phyloP scores from a whole-genome alignment of 2,797 vertebrate species.

The Dryobates pubescens region DNA sequence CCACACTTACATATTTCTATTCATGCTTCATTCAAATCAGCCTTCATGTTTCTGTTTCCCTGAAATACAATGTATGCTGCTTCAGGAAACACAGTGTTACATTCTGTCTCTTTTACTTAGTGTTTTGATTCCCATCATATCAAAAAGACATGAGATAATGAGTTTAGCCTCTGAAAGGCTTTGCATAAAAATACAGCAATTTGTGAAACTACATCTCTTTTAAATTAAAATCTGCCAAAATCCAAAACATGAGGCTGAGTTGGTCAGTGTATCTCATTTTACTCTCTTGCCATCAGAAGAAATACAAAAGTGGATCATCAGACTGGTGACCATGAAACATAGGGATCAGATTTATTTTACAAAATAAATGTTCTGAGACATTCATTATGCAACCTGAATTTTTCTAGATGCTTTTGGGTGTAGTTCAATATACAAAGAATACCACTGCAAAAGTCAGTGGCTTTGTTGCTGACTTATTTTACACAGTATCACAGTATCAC shows the following conservation, averaged over 20 bases:
- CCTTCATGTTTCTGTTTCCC: background rate
- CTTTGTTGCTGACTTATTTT: background rate
- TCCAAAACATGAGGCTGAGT: background rate
- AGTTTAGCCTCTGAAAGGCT: background rate
- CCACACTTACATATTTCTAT: background rate
- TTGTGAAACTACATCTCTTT: background rate
- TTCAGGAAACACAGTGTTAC: background rate
- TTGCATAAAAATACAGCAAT: background rate
- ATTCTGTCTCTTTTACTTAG: background rate
- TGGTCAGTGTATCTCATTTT: background rate
- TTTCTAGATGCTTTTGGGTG: background rate
- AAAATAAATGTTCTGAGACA: background rate
- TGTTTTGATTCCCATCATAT: background rate
- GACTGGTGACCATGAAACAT: background rate
- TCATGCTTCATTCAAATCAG: background rate
- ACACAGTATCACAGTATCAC: too few species aligned
- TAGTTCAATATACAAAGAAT: background rate
- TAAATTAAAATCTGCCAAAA: background rate
- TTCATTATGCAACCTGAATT: background rate
- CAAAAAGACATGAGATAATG: background rate
- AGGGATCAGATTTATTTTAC: background rate
- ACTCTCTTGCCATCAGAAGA: background rate
- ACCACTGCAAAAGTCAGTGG: background rate
- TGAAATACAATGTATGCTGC: background rate
- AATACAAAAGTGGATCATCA: background rate